Evolutionary conservation across 2,797 vertebrate species (phyloP).

Genomic region (Tangara arthus): DNA sequence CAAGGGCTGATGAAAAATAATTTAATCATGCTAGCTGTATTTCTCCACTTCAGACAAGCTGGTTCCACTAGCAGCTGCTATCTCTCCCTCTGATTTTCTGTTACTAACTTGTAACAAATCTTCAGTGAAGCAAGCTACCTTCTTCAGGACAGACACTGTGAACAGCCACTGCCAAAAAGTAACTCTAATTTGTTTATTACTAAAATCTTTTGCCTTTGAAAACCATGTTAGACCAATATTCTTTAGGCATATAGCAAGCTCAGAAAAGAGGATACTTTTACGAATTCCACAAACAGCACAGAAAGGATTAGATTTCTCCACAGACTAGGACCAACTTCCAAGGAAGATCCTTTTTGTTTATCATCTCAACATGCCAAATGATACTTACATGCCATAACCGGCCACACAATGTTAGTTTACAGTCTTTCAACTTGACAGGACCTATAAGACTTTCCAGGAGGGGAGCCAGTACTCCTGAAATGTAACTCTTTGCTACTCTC

Average conservation of each 20-base stretch:
- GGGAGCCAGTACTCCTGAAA: background rate
- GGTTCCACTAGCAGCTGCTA: background rate
- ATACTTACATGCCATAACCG: background rate
- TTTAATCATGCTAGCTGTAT: fast-evolving
- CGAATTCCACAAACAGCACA: background rate
- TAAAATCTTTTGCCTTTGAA: background rate
- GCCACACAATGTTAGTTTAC: background rate
- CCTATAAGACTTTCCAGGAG: background rate
- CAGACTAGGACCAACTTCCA: background rate
- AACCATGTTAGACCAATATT: background rate
- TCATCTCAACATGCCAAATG: background rate
- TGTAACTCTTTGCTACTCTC: background rate
- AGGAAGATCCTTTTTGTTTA: background rate
- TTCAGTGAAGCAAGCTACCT: background rate
- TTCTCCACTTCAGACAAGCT: background rate
- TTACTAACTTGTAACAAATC: background rate
- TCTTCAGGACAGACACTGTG: background rate
- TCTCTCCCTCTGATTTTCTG: background rate
- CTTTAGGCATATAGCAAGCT: background rate
- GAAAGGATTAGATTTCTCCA: background rate
- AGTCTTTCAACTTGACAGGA: background rate
- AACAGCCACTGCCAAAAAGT: background rate
- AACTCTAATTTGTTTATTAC: background rate
- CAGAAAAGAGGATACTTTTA: background rate
- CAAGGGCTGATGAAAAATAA: background rate